Conservation (phyloP, 2,888 invertebrate genomes). For the Carterocephalus palaemon region DNA sequence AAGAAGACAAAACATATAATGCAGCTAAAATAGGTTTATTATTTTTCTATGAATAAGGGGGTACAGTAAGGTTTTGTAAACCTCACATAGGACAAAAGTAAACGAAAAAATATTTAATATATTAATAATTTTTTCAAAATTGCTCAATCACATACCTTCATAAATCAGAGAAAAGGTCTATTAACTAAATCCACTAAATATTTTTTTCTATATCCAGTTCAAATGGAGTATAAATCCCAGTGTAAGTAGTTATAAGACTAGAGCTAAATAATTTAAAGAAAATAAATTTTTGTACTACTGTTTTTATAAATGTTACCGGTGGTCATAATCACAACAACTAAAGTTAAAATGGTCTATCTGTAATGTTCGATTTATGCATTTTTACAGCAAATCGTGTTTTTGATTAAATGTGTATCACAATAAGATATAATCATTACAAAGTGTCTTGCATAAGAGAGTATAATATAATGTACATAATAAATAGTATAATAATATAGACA, state of each 20-base stretch:
- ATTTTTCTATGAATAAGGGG: too few species aligned
- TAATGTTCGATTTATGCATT: not conserved
- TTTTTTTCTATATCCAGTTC: too few species aligned
- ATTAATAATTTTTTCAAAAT: not conserved
- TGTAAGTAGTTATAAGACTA: slow-evolving; percentile 15
- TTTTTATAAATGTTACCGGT: slow-evolving; percentile 1
- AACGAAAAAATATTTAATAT: slow-evolving; percentile 3
- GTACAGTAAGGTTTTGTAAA: not conserved
- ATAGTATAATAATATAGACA: slow-evolving; percentile 5
- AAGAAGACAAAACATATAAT: too few species aligned
- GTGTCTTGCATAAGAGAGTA: not conserved
- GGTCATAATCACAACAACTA: not conserved
- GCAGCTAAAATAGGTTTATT: too few species aligned
- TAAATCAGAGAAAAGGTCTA: not conserved
- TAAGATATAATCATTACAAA: not conserved
- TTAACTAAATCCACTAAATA: too few species aligned
- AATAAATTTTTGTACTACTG: not conserved
- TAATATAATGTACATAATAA: not conserved
- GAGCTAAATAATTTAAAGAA: not conserved
- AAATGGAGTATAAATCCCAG: not conserved
- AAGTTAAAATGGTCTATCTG: too few species aligned
- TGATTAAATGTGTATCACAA: slow-evolving; percentile 7
- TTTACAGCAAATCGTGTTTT: slow-evolving; percentile 9
- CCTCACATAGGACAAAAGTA: not conserved
- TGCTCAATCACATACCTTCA: not conserved